Evolutionary conservation across 2,797 vertebrate genomes (phyloP).

Genomic region (Pristis pectinata): DNA sequence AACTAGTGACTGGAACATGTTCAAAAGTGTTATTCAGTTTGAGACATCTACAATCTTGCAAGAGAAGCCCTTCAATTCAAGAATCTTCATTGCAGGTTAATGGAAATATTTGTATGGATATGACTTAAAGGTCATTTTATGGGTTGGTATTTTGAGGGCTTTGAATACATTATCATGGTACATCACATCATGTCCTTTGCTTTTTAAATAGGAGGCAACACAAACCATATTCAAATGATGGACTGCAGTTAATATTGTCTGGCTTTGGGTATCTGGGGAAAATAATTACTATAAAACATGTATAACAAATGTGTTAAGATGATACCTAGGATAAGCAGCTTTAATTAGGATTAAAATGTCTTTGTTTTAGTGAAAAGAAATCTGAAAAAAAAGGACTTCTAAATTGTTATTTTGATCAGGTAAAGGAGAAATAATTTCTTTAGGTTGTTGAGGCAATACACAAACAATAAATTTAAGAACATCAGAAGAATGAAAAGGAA

Average conservation of each 20-base stretch:
- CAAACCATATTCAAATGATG: not conserved
- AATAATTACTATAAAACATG: not conserved
- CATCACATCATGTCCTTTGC: not conserved
- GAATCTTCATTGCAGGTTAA: not conserved
- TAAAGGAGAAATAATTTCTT: not conserved
- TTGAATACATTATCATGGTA: not conserved
- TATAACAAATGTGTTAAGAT: not conserved
- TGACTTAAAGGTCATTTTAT: not conserved
- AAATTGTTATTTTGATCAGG: not conserved
- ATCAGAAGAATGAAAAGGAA: not conserved
- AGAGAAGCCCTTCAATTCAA: not conserved
- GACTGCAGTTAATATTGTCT: not conserved
- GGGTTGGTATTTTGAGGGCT: not conserved
- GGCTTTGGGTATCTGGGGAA: not conserved
- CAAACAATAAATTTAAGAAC: not conserved
- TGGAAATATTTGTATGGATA: not conserved
- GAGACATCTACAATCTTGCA: not conserved
- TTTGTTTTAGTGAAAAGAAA: not conserved
- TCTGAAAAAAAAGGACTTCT: too few species aligned
- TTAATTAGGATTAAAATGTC: not conserved
- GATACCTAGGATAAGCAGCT: not conserved
- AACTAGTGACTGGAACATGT: not conserved
- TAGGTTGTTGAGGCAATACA: not conserved
- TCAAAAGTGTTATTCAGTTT: not conserved
- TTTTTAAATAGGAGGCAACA: too few species aligned